Evolutionary conservation across 1,140 invertebrate species (phyloP), one percentile per base, ranked within the genome.

Genomic region (Bradysia coprophila): DNA sequence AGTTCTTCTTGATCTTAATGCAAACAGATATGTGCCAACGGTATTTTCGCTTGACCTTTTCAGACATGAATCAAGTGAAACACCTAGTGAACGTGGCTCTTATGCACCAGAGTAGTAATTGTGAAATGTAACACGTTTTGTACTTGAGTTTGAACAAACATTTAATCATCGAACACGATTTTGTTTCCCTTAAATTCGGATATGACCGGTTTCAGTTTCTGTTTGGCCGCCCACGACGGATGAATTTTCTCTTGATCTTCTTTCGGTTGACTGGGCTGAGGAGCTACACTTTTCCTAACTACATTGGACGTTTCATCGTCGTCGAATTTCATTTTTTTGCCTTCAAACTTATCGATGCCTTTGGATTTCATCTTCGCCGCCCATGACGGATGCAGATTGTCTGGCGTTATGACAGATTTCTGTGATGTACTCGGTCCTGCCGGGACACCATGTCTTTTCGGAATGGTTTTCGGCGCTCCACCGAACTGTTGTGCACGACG

Each of bases 181-280:
- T 63, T 63, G 3, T 51, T 60, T 21, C 61, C 61, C 40, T 52
- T 39, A 38, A 62, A 63, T 1, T 41, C 45, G 0, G 52, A 48
- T 16, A 59, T 59, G 41, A 48, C 50, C 0, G 57, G 52, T 31
- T 59, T 59, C 13, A 48, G 39, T 42, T 53, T 55, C 41, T 59
- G 71, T 47, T 73, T 73, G 4, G 71, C 71, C 52, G 69, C 65
- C 71, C 71, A 73, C 10, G 71, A 73, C 3, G 71, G 70, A 62
- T 73, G 71, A 43, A 72, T 49, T 54, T 65, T 67, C 46, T 67
- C 63, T n/a, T n/a, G n/a, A n/a, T n/a, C n/a, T 18, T 40, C 34
- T n/a, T 4, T 32, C 10, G 24, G 23, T 23, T 8, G 19, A 43
- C 24, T 10, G 39, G 37, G 8, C 16, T 39, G 6, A 16, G 20